Evolutionary conservation across 2,888 invertebrate genomes (phyloP), one percentile per base, ranked within the genome.

Genomic region (Villa cingulata): DNA sequence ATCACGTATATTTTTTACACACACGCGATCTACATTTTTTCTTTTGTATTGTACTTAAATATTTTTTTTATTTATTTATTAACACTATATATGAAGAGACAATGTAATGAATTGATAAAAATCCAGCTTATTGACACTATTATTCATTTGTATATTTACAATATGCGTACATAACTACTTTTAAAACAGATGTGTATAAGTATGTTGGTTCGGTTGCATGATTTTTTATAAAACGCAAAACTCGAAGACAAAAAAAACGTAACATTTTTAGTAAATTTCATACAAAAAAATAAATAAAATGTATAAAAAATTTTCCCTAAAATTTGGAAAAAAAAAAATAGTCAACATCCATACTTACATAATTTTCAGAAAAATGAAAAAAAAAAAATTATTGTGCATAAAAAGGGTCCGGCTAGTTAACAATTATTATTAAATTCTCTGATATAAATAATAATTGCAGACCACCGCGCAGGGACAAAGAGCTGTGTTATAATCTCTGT

Each of bases 171-270:
- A n/a, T n/a, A n/a, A n/a, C n/a, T n/a, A n/a, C n/a, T n/a, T n/a
- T n/a, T n/a, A n/a, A n/a, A 43, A 44, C 50, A 52, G 49, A 50
- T 52, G 51, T 49, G 29, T 27, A 15, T 12, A 32, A 32, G 37
- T 18, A 32, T 29, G 34, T 38, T 34, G 16, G 17, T 37, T 49
- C 50, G 48, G 44, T 52, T 50, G 52, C 49, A 46, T 52, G 52
- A 50, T 52, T 52, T 52, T 52, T 46, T 27, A 52, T 42, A 50
- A 52, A 49, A 48, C 6, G 10, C 27, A 27, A 10, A n/a, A n/a
- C n/a, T n/a, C 27, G 27, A 32, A 12, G 3, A 32, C 3, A 32
- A 32, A 32, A 32, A 32, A 32, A 32, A 32, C 46, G 36, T 43
- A 36, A 37, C 18, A 12, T 42, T 46, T 46, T 37, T 42, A 37